Conservation (phyloP, 2,888 invertebrate genomes). For the Keiferia lycopersicella region DNA sequence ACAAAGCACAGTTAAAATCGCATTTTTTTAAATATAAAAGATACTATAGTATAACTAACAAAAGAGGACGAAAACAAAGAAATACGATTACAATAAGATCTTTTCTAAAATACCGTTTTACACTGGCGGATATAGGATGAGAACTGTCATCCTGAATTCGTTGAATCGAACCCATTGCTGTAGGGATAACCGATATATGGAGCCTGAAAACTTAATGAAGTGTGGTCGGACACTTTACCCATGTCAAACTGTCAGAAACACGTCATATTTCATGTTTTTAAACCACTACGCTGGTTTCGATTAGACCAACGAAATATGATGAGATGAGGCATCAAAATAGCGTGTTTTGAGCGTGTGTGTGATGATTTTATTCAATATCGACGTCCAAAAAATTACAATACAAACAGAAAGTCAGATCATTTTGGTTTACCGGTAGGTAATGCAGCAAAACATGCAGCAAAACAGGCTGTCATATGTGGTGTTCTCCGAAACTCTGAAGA, state of each 20-base stretch:
- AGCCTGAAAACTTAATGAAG: slow-evolving; percentile 70
- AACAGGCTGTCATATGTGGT: slow-evolving; percentile 50
- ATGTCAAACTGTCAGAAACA: slow-evolving; percentile 75
- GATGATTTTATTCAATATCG: background rate
- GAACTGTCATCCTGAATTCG: slow-evolving; percentile 30
- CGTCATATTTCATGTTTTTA: slow-evolving; percentile 66
- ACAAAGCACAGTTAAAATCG: no score
- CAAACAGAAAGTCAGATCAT: background rate
- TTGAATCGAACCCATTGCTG: slow-evolving; percentile 29
- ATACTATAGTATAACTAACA: no score
- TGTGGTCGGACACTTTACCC: slow-evolving; percentile 71
- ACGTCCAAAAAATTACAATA: no score
- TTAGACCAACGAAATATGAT: slow-evolving; percentile 53
- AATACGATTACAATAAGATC: no score
- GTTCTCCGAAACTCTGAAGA: slow-evolving; percentile 55
- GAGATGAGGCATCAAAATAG: slow-evolving; percentile 41
- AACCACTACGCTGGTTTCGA: slow-evolving; percentile 59
- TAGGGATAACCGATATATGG: slow-evolving; percentile 32
- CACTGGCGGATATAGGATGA: slow-evolving; percentile 1
- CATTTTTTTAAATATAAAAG: no score
- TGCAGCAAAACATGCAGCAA: slow-evolving; percentile 25
- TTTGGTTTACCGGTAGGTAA: background rate
- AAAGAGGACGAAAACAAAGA: no score
- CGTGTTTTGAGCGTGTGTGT: slow-evolving; percentile 32
- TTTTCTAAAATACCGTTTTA: no score